Evolutionary conservation across 1,140 invertebrate genomes (phyloP), one percentile per base, ranked within the genome.

Genomic region (Coptotermes formosanus): DNA sequence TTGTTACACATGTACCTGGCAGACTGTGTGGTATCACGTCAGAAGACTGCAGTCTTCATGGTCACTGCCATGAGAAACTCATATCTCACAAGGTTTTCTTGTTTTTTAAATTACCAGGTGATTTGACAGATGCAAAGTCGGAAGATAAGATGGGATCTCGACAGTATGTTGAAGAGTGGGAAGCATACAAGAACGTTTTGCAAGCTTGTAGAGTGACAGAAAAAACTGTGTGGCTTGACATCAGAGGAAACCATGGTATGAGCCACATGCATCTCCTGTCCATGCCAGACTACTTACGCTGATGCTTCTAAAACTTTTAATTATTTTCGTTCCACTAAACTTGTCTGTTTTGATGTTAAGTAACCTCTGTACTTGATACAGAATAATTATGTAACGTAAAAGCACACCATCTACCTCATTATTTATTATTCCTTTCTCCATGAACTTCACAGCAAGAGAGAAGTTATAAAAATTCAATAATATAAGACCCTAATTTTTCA

Each of bases 211-310:
- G 94, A 88, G 92, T 97, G 38, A 91, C 91, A 55, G 91, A 94
- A 83, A 94, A 93, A 90, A 97, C 96, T 9, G 91, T 93, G 19
- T 98, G 97, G 97, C 91, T 98, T 82, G 98, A 98, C 92, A 95
- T 98, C 86, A 93, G 97, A 91, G 98, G 98, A 90, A 99, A 99
- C 93, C 98, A 99, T 94, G 97, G 97, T 98, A 92, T 90, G 88
- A 48, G 48, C 16, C 48, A 38, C 38, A 38, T 38, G 2, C 38
- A 38, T 4, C 38, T 38, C 38, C 38, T 38, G 38, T 38, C 38
- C 38, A 4, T 38, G 4, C 38, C 38, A 38, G 4, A 38, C 38
- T 38, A 38, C 21, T 69, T 69, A 69, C 64, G 21, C 64, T 21
- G 21, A 69, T 69, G 21, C 2, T n/a, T 23, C n/a, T 69, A 23